Base-by-base conservation (phyloP, 2,888 invertebrate species). In the Chloroclystis v-ata region DNA sequence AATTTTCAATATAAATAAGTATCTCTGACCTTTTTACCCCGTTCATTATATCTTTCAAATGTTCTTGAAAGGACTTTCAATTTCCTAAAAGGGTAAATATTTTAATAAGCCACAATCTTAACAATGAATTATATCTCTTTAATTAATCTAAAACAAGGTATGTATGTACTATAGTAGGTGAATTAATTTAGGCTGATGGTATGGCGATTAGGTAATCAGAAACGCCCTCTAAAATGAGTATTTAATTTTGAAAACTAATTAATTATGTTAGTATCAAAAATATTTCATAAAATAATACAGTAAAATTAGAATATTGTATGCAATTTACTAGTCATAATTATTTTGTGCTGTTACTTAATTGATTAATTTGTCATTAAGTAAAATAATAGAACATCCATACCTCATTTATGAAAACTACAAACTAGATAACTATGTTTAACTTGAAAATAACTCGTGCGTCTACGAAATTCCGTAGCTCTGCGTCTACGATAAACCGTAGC, bases 41-140 rank as follows among this genome's bases (percentile, higher is more conserved):
- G n/a, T n/a, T n/a, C n/a, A n/a, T n/a, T n/a, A n/a, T n/a, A n/a
- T n/a, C n/a, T n/a, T n/a, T n/a, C n/a, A n/a, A n/a, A n/a, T n/a
- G n/a, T n/a, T n/a, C n/a, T n/a, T n/a, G n/a, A 51, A 43, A 20
- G 32, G 37, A 24, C 33, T 29, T 35, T 29, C 20, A 45, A 43
- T 55, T 54, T 44, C 45, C 35, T 41, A 47, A 49, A 54, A 52
- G 53, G 57, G 53, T 52, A 49, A 55, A 55, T 55, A 57, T 55
- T 51, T 48, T 51, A 55, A 51, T 20, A 20, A 49, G 45, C 52
- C 48, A 49, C 39, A 43, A 51, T 51, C 48, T 49, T 32, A 45
- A 49, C 41, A 53, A 52, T 53, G 49, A 52, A 48, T 49, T 41
- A 47, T 55, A 55, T 53, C 53, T 53, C 33, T 40, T n/a, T 53